Base-by-base conservation (phyloP, 1,140 invertebrate species). In the Laupala kohalensis region DNA sequence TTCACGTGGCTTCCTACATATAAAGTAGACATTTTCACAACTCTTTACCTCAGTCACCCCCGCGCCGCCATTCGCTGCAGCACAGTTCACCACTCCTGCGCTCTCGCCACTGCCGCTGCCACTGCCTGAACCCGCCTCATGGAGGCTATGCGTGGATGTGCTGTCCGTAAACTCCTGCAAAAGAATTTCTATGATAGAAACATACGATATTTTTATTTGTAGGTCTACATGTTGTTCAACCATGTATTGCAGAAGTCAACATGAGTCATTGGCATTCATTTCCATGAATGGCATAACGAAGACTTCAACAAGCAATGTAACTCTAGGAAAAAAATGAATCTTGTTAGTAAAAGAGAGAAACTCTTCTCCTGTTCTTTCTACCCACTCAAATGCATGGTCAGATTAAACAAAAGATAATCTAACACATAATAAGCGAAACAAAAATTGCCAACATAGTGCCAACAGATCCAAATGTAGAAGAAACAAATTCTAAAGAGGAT, bases 111-210 rank as follows among this genome's bases (percentile, higher is more conserved):
- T 15, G 30, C 30, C 30, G 30, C 30, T 15, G 30, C 30, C 30
- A 6, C 30, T 19, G 37, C 37, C 1, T 5, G n/a, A n/a, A n/a
- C 71, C 64, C 23, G 67, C 64, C 23, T 63, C 63, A 28, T 71
- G 70, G 0, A 73, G 63, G 30, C 72, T 74, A 69, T 72, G 73
- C n/a, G 26, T 74, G 6, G 73, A 74, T 64, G 67, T 70, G 64
- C 71, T 73, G 69, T 73, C 73, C 19, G 73, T 73, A 64, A 74
- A 74, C 64, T 74, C 73, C 73, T 74, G 71, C 13, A 68, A 65
- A 23, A 5, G 69, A 30, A n/a, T n/a, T n/a, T n/a, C n/a, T 62
- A 12, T 13, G 12, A 67, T 13, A 67, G 15, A 67, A 12, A 67
- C 66, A 67, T 13, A 26, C 25, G 25, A 12, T 15, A 23, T 23